Base-by-base conservation (phyloP, 2,888 invertebrate genomes). In the Oxytorus armatus region DNA sequence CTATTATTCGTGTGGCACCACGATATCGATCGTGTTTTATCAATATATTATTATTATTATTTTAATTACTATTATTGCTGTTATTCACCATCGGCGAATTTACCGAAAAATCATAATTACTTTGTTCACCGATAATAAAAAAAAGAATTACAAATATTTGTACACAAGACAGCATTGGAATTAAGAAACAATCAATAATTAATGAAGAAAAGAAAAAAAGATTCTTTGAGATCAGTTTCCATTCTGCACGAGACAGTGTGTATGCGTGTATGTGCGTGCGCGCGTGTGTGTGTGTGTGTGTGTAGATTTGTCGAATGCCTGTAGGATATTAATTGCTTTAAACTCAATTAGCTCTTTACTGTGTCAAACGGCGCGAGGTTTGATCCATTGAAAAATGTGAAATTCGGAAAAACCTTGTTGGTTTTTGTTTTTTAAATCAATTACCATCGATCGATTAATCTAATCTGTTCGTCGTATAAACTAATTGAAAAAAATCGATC, bases 21-120 rank as follows among this genome's bases (percentile, higher is more conserved):
- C 61, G 68, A 76, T 73, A 68, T 66, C 42, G 29, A 69, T 70
- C 59, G 73, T 61, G 73, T 61, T 42, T 68, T 33, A 73, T 51
- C 55, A 49, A 59, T 69, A 70, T 65, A 55, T 65, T 69, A 77
- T 72, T 72, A 66, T 66, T 70, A 55, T 74, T 65, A 65, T 49
- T 77, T 53, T 18, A 47, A 73, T 65, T 73, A 63, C 68, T 63
- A 66, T 53, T 61, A 23, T 14, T 51, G 33, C 44, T 21, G 44
- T 59, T 53, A 44, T 33, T 21, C 4, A 42, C 21, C 10, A 42
- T 39, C 14, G 14, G 16, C 29, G 11, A 59, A 59, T 18, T 55
- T 23, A 23, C 10, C 2, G 10, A 42, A 36, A 42, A 25, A 25
- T 44, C 23, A 14, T 18, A 29, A 29, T 29, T 47, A 14, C 25